Conservation (phyloP, 2,797 vertebrate species). For the Sebastes steindachneri region DNA sequence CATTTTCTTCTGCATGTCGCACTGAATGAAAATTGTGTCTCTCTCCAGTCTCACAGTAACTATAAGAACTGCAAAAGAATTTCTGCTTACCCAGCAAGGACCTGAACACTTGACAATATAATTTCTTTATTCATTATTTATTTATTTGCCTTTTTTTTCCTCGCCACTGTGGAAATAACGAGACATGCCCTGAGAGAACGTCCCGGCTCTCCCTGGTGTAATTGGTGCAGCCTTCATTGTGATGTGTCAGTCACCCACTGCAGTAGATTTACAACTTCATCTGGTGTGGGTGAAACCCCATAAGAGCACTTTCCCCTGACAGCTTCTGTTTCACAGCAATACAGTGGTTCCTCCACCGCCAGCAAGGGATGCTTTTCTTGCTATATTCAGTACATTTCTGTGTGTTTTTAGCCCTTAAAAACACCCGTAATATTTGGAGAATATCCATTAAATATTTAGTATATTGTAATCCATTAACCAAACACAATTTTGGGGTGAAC, state of each 20-base stretch:
- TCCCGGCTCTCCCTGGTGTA: conserved; percentile 58
- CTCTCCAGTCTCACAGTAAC: neutral
- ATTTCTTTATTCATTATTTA: conserved; percentile 48
- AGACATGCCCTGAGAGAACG: conserved; percentile 63
- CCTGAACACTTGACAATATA: conserved; percentile 43
- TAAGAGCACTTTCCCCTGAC: conserved; percentile 31
- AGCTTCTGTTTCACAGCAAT: conserved; percentile 20
- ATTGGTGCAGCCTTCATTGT: conserved; percentile 65
- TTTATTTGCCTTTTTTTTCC: conserved; percentile 41
- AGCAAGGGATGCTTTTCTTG: neutral
- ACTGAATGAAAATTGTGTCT: neutral
- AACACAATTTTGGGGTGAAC: neutral
- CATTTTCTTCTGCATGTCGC: neutral
- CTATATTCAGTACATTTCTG: neutral
- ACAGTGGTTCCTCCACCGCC: conserved; percentile 35
- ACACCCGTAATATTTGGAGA: accelerated
- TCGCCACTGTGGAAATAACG: conserved; percentile 51
- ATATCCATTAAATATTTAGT: neutral
- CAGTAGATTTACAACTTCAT: conserved; percentile 71
- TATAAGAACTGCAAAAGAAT: conserved; percentile 25
- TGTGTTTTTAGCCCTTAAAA: neutral
- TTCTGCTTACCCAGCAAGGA: conserved; percentile 55
- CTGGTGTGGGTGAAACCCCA: conserved; percentile 40
- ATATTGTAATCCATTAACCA: neutral
- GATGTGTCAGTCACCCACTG: conserved; percentile 67